phyloP scores from a whole-genome alignment of 2,797 vertebrate species.

The Meda fulgida region DNA sequence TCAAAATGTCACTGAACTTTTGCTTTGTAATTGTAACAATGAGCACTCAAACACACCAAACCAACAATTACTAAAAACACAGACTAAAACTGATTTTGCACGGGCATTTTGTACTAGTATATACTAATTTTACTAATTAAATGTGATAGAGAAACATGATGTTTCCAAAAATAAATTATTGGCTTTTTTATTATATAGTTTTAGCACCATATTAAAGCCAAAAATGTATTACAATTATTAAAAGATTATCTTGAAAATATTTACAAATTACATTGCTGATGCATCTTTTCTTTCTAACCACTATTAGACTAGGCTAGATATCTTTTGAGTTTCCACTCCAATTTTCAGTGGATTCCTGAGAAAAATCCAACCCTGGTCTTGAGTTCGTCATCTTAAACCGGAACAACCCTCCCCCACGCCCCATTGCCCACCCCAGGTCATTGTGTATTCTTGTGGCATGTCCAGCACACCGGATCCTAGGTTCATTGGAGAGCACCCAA shows the following conservation, averaged over 20 bases:
- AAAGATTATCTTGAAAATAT: neutral
- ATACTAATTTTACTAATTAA: too few species aligned
- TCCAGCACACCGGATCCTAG: slow-evolving; percentile 46
- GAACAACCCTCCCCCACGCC: slow-evolving; percentile 34
- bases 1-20: too few species aligned
- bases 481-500: slow-evolving; percentile 68
- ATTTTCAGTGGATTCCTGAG: neutral
- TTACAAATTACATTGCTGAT: neutral
- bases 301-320: neutral
- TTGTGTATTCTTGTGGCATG: slow-evolving; percentile 54
- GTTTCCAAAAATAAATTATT: neutral
- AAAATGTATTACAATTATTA: neutral
- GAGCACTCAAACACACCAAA: too few species aligned
- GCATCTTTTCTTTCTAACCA: neutral
- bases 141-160: neutral
- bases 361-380: neutral
- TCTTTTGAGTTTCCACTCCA: neutral
- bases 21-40: too few species aligned
- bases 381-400: slow-evolving; percentile 46
- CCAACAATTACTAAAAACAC: too few species aligned
- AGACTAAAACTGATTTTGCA: too few species aligned
- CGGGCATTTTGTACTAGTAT: too few species aligned
- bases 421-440: slow-evolving; percentile 45
- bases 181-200: neutral
- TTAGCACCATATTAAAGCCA: neutral